Evolutionary conservation across 2,113 vertebrate genomes (phyloP), one percentile per base, ranked within the genome.

Genomic region (Zosterops japonicus): DNA sequence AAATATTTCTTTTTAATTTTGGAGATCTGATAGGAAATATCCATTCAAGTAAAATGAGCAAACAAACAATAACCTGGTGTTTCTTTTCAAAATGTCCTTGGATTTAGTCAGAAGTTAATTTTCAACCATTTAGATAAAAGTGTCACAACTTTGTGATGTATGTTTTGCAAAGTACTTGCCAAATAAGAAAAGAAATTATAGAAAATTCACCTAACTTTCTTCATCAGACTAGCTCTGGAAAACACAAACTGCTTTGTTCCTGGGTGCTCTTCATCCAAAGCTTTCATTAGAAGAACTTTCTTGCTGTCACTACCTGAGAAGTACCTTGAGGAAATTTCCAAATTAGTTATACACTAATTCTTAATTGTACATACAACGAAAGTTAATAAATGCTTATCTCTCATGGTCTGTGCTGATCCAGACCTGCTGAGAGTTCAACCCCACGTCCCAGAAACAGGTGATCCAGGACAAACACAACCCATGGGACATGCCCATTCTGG

Each of bases 401-500:
- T 23, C 2, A 0, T 6, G 9, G 15, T 12, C 19, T 53, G 24
- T 29, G n/a, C 17, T 39, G 25, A 29, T 31, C 11, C 27, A 41
- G 6, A 57, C 6, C 21, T 57, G 36, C 81, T 56, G 27, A 49
- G 6, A 29, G 3, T 36, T 24, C 35, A 21, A 50, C 3, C 3
- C 14, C 3, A 2, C 15, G 25, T 87, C 46, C 77, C 68, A 70
- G 31, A 35, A 88, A 28, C 3, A 7, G 33, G 9, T 3, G 10
- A 23, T 9, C 5, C 1, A 11, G 11, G 42, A 74, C 31, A 17
- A 83, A n/a, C 41, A 29, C 18, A 22, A 11, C 7, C 6, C 1
- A 1, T 8, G 12, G 17, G 39, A 15, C 3, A 1, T 14, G 5
- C 18, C 53, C 18, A 5, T 46, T 25, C 46, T 8, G 3, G 46